Conservation (phyloP, 2,888 invertebrate genomes). For the Sphaeridia pumilis region DNA sequence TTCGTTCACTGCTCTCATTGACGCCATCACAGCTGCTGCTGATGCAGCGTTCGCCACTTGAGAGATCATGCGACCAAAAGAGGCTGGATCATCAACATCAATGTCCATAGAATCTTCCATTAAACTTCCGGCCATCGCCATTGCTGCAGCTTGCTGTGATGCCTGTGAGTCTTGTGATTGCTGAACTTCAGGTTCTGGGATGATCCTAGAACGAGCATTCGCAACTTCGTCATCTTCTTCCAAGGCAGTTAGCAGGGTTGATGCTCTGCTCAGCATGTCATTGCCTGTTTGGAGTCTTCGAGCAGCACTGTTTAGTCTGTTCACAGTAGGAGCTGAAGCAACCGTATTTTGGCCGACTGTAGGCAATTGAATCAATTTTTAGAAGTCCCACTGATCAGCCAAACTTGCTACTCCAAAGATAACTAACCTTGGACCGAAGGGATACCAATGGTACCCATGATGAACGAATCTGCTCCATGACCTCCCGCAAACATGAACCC, state of each 20-base stretch:
- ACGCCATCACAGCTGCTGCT: constrained; percentile 23
- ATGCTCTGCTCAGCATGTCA: constrained; percentile 29
- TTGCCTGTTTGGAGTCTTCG: constrained; percentile 27
- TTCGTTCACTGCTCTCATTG: constrained; percentile 13
- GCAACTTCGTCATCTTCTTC: constrained; percentile 28
- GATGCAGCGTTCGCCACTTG: constrained; percentile 29
- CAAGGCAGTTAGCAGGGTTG: constrained; percentile 20
- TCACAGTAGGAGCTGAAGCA: background rate
- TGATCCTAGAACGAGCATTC: background rate
- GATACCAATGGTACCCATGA: constrained; percentile 30
- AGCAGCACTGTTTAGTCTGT: constrained; percentile 23
- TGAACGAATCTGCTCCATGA: constrained; percentile 21
- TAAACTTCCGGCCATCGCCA: background rate
- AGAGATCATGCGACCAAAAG: constrained; percentile 27
- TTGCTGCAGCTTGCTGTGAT: background rate
- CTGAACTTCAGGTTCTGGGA: too few relatives aligned
- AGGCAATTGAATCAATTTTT: background rate
- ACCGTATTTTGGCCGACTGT: constrained; percentile 10
- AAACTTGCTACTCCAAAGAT: constrained; percentile 1
- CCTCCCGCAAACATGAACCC: constrained; percentile 16
- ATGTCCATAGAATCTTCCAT: constrained; percentile 22
- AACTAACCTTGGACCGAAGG: constrained; percentile 15
- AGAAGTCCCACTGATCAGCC: background rate
- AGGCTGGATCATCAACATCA: constrained; percentile 19
- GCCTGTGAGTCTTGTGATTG: too few relatives aligned